A percentile compares a stretch with the other conserved stretches of the same genome.
phyloP scores from a whole-genome alignment of 2,888 invertebrate species.

The Platycnemis pennipes region DNA sequence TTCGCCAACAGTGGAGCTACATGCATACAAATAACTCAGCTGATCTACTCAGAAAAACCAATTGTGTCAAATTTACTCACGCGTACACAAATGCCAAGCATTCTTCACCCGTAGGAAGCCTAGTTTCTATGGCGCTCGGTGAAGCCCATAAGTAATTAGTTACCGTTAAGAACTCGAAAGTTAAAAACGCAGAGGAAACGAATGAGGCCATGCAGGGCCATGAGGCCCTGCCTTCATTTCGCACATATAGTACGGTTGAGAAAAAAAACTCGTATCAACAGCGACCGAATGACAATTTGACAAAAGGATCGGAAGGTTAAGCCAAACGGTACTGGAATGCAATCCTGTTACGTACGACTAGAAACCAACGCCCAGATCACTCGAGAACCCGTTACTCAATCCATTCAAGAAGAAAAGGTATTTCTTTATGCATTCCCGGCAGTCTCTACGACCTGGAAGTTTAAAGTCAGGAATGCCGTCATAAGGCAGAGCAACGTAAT shows the following conservation, averaged over 20 bases:
- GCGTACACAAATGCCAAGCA: too few relatives aligned
- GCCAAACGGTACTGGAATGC: neutral
- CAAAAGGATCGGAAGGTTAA: neutral
- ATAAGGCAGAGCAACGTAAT: neutral
- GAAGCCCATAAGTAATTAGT: neutral
- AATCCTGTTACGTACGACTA: neutral
- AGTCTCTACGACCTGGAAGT: neutral
- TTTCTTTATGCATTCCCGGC: neutral
- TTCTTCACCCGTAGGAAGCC: too few relatives aligned
- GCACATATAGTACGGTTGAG: neutral
- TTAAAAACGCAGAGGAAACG: neutral
- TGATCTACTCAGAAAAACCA: too few relatives aligned
- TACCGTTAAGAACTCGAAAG: neutral
- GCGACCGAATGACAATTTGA: neutral
- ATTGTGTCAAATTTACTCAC: too few relatives aligned
- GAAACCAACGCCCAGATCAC: neutral
- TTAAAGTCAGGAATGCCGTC: neutral
- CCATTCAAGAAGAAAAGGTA: conserved; percentile 31
- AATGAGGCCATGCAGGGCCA: neutral
- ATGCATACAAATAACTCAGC: too few relatives aligned
- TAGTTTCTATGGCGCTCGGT: neutral
- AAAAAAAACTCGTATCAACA: neutral
- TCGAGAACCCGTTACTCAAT: conserved; percentile 2
- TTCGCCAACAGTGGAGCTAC: too few relatives aligned
- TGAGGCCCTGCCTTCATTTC: neutral